Conservation (phyloP, 2,888 invertebrate species). For the Ligdia adustata region DNA sequence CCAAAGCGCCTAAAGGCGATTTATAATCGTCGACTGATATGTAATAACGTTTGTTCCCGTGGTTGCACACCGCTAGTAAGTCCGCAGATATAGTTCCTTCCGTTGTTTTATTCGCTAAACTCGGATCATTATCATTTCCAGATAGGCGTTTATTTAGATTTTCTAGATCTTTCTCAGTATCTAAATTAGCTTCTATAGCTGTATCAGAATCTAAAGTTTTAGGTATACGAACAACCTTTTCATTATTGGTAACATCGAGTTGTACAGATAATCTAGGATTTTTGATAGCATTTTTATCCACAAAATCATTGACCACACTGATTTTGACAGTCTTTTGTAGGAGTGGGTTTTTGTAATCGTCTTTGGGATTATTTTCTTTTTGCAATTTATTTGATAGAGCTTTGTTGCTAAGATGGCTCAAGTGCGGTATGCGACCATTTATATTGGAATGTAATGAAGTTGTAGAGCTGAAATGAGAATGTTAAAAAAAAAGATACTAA, state of each 20-base stretch:
- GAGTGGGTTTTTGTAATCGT: constrained; percentile 50
- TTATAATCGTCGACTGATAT: constrained; percentile 60
- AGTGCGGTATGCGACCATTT: constrained; percentile 41
- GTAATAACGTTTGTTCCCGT: constrained; percentile 24
- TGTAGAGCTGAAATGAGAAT: constrained; percentile 60
- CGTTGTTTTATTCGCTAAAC: constrained; percentile 13
- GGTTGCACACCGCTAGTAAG: constrained; percentile 12
- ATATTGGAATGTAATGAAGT: constrained; percentile 62
- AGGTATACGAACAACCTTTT: constrained; percentile 59
- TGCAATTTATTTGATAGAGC: constrained; percentile 52
- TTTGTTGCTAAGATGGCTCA: constrained; percentile 45
- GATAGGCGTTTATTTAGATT: constrained; percentile 1
- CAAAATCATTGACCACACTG: constrained; percentile 56
- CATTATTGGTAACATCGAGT: constrained; percentile 60
- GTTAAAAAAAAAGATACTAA: constrained; percentile 30
- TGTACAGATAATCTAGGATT: constrained; percentile 57
- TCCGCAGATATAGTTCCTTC: constrained; percentile 3
- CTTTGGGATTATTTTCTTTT: constrained; percentile 70
- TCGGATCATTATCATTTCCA: constrained; percentile 1
- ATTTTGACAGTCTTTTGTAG: constrained; percentile 58
- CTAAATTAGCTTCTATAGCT: constrained; percentile 19
- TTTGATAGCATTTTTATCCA: constrained; percentile 36
- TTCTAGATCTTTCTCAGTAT: neutral
- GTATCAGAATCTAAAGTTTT: constrained; percentile 18
- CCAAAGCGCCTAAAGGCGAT: constrained; percentile 71